Conservation (phyloP, 1,140 invertebrate species). For the Ceratina calcarata region DNA sequence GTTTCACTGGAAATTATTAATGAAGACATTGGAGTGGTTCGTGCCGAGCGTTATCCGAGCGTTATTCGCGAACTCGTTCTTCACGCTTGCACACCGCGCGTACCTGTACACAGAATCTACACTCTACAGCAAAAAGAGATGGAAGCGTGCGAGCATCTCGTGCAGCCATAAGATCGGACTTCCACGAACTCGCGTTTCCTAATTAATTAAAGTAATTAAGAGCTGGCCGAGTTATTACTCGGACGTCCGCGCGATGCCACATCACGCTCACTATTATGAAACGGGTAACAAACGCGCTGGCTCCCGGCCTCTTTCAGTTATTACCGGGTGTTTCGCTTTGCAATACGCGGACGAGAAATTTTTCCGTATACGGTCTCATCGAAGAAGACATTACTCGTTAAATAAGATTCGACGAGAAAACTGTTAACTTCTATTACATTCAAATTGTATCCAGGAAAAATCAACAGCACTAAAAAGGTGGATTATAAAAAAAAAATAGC, state of each 20-base stretch:
- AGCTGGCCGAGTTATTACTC: slow-evolving; percentile 74
- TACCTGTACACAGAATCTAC: not conserved
- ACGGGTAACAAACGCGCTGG: slow-evolving; percentile 67
- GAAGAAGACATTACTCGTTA: too few species aligned
- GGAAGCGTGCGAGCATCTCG: slow-evolving; percentile 3
- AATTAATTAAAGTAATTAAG: slow-evolving; percentile 79
- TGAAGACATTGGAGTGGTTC: slow-evolving; percentile 53
- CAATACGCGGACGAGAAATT: too few species aligned
- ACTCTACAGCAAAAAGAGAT: not conserved
- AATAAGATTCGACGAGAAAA: too few species aligned
- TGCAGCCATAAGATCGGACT: slow-evolving; percentile 69
- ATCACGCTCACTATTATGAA: slow-evolving; percentile 71
- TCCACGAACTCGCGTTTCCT: slow-evolving; percentile 75
- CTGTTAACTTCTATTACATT: too few species aligned
- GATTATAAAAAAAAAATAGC: not conserved
- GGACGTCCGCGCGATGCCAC: slow-evolving; percentile 66
- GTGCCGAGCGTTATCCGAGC: slow-evolving; percentile 2
- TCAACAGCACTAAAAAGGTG: not conserved
- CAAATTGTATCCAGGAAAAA: too few species aligned
- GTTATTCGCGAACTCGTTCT: slow-evolving; percentile 32
- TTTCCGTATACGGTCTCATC: not conserved
- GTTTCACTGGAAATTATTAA: slow-evolving; percentile 54
- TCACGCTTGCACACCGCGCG: not conserved
- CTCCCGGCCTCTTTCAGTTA: slow-evolving; percentile 53
- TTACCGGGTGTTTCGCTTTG: slow-evolving; percentile 1